These are phyloP conservation scores for Cynodonichthys magdalenae DNA, from an alignment of 2,797 vertebrate genomes.

Conservation along the genomic window DNA sequence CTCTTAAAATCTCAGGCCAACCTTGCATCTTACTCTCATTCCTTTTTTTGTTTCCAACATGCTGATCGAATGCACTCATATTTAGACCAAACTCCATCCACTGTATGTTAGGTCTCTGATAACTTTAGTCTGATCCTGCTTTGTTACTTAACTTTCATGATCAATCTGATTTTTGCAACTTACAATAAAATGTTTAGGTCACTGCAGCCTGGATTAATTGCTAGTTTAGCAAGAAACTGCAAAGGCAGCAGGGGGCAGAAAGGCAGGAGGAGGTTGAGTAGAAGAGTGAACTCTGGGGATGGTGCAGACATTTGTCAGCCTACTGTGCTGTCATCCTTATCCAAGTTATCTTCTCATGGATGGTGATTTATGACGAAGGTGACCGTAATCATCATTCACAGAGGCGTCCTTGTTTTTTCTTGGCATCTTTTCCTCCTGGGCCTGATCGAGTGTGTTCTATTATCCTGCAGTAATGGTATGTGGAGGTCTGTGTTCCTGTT, in stretches of 20 bases:
- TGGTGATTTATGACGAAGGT: slow-evolving; percentile 76
- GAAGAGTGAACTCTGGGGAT: slow-evolving; percentile 46
- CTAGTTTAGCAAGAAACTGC: slow-evolving; percentile 41
- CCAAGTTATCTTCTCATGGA: slow-evolving; percentile 63
- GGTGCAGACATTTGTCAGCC: slow-evolving; percentile 67
- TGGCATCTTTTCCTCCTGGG: slow-evolving; percentile 47
- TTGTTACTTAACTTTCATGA: slow-evolving; percentile 49
- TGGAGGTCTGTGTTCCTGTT: slow-evolving; percentile 48
- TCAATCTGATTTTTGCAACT: too few species aligned
- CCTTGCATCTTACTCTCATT: slow-evolving; percentile 48
- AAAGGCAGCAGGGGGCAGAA: slow-evolving; percentile 6
- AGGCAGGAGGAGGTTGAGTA: slow-evolving; percentile 3
- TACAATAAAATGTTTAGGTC: too few species aligned
- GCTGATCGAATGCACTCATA: slow-evolving; percentile 57
- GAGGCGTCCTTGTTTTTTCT: slow-evolving; percentile 30
- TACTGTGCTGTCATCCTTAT: slow-evolving; percentile 59
- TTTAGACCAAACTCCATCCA: slow-evolving; percentile 33
- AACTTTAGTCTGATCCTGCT: slow-evolving; percentile 26
- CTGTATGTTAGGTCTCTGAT: slow-evolving; percentile 18
- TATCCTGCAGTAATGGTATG: slow-evolving; percentile 65
- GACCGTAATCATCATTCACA: slow-evolving; percentile 73
- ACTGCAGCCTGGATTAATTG: slow-evolving; percentile 52
- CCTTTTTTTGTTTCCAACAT: slow-evolving; percentile 27
- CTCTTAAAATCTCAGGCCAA: too few species aligned
- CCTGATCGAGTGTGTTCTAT: slow-evolving; percentile 63